phyloP scores from a whole-genome alignment of 1,140 invertebrate genomes.

The Calephelis virginiensis region DNA sequence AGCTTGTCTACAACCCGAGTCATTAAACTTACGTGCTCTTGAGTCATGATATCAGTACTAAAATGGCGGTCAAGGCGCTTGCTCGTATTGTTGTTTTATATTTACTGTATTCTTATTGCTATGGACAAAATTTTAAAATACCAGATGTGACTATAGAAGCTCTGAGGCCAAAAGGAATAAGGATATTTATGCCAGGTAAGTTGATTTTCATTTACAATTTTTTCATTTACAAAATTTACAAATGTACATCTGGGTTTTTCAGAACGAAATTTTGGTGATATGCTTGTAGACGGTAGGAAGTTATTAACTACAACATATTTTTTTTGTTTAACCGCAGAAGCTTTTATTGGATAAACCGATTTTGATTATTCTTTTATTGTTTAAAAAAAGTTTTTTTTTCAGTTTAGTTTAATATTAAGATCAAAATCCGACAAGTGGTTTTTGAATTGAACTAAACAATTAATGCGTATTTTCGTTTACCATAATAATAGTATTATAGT shows the following conservation, averaged over 20 bases:
- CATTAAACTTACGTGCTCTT: not conserved
- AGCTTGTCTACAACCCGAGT: not conserved
- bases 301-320: too few relatives aligned
- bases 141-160: constrained; percentile 35
- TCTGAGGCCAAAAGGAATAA: constrained; percentile 37
- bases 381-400: too few relatives aligned
- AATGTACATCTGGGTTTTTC: not conserved
- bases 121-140: constrained; percentile 21
- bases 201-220: not conserved
- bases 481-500: too few relatives aligned
- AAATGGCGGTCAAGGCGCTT: not conserved
- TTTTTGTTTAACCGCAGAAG: too few relatives aligned
- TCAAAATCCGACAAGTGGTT: too few relatives aligned
- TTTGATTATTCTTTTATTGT: too few relatives aligned
- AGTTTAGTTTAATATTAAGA: too few relatives aligned
- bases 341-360: too few relatives aligned
- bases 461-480: too few relatives aligned
- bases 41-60: not conserved
- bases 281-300: too few relatives aligned
- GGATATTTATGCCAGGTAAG: constrained; percentile 37
- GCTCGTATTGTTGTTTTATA: constrained; percentile 9
- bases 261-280: too few relatives aligned
- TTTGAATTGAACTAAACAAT: too few relatives aligned
- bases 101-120: not conserved
- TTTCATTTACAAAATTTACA: not conserved